phyloP scores from a whole-genome alignment of 2,797 vertebrate genomes.

The Typhlichthys subterraneus region DNA sequence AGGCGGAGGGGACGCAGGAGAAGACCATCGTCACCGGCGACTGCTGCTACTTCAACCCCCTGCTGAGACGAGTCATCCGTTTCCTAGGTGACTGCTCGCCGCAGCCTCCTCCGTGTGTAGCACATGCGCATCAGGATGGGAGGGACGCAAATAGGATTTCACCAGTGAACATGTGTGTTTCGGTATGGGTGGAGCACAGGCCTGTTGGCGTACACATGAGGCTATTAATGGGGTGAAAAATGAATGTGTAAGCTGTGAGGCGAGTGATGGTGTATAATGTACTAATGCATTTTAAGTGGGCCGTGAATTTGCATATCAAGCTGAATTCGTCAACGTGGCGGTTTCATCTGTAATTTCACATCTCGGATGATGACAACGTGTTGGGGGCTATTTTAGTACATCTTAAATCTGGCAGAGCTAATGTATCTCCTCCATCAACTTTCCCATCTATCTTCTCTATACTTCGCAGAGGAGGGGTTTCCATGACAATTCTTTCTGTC shows the following conservation, averaged over 20 bases:
- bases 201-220: neutral
- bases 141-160: slow-evolving; percentile 1
- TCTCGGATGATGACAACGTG: slow-evolving; percentile 55
- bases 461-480: too few species aligned
- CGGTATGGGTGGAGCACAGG: slow-evolving; percentile 3
- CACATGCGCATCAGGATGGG: neutral
- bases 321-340: slow-evolving; percentile 34
- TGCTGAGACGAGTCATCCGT: slow-evolving; percentile 84
- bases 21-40: slow-evolving; percentile 86
- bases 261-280: slow-evolving; percentile 28
- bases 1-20: slow-evolving; percentile 76
- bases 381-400: slow-evolving; percentile 45
- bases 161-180: slow-evolving; percentile 5
- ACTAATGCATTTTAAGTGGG: slow-evolving; percentile 46
- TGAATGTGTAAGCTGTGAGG: slow-evolving; percentile 21
- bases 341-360: slow-evolving; percentile 49
- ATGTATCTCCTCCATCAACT: too few species aligned
- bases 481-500: too few species aligned
- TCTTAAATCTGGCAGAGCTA: neutral
- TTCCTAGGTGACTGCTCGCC: slow-evolving; percentile 78
- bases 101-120: too few species aligned
- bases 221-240: slow-evolving; percentile 47
- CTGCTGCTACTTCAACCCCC: slow-evolving; percentile 88
- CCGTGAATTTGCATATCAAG: slow-evolving; percentile 42
- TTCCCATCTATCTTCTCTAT: too few species aligned